Percentiles rank a stretch among this genome's conserved stretches.
phyloP scores from a whole-genome alignment of 2,888 invertebrate genomes.

The Watsonalla cultraria region DNA sequence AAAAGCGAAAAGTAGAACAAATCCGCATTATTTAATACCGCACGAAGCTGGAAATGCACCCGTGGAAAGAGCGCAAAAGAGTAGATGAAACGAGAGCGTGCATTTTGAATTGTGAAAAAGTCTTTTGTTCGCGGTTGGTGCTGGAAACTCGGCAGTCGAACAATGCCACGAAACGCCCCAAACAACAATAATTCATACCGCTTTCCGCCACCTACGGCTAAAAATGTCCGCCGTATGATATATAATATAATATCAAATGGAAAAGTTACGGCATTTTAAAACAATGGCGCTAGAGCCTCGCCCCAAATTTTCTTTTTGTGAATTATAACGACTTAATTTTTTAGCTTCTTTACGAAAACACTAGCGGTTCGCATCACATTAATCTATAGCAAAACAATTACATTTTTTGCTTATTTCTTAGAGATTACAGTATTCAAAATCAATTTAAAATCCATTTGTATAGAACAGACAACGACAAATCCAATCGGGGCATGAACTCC shows the following conservation, averaged over 20 bases:
- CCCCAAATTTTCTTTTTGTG: constrained; percentile 44
- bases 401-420: constrained; percentile 48
- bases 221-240: constrained; percentile 76
- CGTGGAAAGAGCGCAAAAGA: constrained; percentile 73
- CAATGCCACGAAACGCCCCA: constrained; percentile 71
- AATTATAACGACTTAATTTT: constrained; percentile 50
- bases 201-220: constrained; percentile 77
- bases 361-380: background rate
- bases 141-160: constrained; percentile 65
- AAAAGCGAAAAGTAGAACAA: constrained; percentile 62
- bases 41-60: constrained; percentile 71
- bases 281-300: constrained; percentile 61
- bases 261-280: constrained; percentile 75
- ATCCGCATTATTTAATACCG: constrained; percentile 71
- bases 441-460: constrained; percentile 75
- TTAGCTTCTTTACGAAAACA: constrained; percentile 20
- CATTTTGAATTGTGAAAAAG: constrained; percentile 76
- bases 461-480: constrained; percentile 75
- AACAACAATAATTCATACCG: constrained; percentile 78
- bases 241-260: constrained; percentile 75
- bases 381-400: too few relatives aligned
- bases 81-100: constrained; percentile 76
- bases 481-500: constrained; percentile 66
- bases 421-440: constrained; percentile 65
- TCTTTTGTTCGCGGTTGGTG: constrained; percentile 67